Conservation (phyloP, 2,113 vertebrate genomes). For the Tragelaphus strepsiceros region DNA sequence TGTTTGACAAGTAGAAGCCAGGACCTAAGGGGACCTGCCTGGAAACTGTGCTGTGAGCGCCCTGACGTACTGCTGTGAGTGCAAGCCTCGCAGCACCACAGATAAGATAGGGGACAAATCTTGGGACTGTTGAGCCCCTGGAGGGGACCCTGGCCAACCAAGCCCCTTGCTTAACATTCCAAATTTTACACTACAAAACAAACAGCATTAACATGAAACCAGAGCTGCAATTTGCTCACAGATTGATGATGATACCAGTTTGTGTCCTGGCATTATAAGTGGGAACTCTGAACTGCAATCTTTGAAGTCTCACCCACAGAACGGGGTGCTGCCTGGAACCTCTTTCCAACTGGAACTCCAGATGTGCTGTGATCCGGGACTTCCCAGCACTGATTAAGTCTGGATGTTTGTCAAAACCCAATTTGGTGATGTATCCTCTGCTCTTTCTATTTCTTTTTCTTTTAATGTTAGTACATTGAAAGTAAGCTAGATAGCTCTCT, state of each 20-base stretch:
- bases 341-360: not conserved
- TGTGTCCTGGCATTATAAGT: not conserved
- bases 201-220: not conserved
- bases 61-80: slow-evolving; percentile 81
- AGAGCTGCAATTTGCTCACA: not conserved
- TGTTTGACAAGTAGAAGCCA: not conserved
- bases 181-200: not conserved
- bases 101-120: not conserved
- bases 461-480: not conserved
- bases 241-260: not conserved
- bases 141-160: not conserved
- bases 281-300: not conserved
- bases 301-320: not conserved
- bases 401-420: not conserved
- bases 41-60: slow-evolving; percentile 33
- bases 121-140: not conserved
- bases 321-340: not conserved
- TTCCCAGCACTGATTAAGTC: not conserved
- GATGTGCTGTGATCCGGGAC: not conserved
- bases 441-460: not conserved
- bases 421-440: not conserved
- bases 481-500: not conserved
- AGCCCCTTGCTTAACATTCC: not conserved
- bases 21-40: not conserved
- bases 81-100: not conserved